A percentile compares a stretch with the other conserved stretches of the same genome.
Evolutionary conservation across 92 coral and sea anemone species (phyloP).

Genomic region (Paramuricea clavata): DNA sequence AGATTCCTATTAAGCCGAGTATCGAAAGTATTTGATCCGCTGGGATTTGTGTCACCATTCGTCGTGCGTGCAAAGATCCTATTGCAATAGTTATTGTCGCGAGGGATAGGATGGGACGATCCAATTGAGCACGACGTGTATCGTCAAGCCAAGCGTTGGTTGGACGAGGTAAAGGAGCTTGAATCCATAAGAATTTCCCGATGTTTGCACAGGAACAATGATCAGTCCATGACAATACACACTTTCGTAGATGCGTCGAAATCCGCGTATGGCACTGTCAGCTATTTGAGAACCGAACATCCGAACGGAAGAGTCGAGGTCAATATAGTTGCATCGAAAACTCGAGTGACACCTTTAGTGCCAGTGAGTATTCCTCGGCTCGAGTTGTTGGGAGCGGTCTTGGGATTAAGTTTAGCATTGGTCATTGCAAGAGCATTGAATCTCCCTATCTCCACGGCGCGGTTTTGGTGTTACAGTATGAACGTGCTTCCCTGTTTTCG

Average conservation of each 20-base stretch:
- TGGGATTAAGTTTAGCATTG: slow-evolving; percentile 38
- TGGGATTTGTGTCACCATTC: slow-evolving; percentile 68
- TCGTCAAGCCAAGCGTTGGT: slow-evolving; percentile 24
- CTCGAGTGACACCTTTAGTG: slow-evolving; percentile 40
- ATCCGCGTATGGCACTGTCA: slow-evolving; percentile 60
- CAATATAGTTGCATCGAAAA: slow-evolving; percentile 48
- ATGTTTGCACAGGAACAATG: slow-evolving; percentile 45
- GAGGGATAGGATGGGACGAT: slow-evolving; percentile 44
- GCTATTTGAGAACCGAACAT: slow-evolving; percentile 47
- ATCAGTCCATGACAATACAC: slow-evolving; percentile 48
- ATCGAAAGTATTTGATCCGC: slow-evolving; percentile 68
- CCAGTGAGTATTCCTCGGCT: slow-evolving; percentile 51
- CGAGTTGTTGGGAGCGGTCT: slow-evolving; percentile 53
- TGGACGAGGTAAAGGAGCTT: slow-evolving; percentile 38
- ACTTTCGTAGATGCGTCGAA: slow-evolving; percentile 72
- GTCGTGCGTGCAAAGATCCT: slow-evolving; percentile 14
- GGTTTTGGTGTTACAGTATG: slow-evolving; percentile 50
- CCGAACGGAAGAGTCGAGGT: slow-evolving; percentile 26
- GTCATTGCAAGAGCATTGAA: slow-evolving; percentile 17
- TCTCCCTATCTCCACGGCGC: slow-evolving; percentile 4
- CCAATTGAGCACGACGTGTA: slow-evolving; percentile 30
- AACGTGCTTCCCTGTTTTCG: slow-evolving; percentile 53
- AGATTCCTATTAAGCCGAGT: slow-evolving; percentile 58
- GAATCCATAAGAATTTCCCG: slow-evolving; percentile 47
- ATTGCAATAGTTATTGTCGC: not conserved